Conservation (phyloP, 2,113 vertebrate species). For the Hypomesus transpacificus region DNA sequence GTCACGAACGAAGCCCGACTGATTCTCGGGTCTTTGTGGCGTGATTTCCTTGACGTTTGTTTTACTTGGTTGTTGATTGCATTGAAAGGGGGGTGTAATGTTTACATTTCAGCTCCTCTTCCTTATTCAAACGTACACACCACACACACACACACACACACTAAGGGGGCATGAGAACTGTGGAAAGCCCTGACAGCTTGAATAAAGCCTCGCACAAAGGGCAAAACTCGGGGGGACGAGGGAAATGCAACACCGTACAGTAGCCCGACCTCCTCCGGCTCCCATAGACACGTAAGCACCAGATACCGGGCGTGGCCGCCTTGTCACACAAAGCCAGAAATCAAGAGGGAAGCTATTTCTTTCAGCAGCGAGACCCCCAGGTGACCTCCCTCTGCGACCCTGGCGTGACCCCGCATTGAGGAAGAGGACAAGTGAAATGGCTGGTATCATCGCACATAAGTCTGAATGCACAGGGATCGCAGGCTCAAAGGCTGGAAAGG, state of each 20-base stretch:
- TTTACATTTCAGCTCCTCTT: constrained; percentile 53
- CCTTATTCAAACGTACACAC: constrained; percentile 15
- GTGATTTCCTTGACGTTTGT: too few species aligned
- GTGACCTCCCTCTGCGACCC: constrained; percentile 67
- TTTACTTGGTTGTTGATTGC: too few species aligned
- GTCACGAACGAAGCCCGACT: too few species aligned
- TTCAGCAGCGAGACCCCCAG: constrained; percentile 67
- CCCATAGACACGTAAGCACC: constrained; percentile 57
- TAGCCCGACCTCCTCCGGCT: constrained; percentile 62
- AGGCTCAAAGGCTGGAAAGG: constrained; percentile 58
- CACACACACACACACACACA: constrained; percentile 32
- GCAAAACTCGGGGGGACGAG: constrained; percentile 50
- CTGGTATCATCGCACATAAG: constrained; percentile 58
- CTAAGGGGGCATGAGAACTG: constrained; percentile 65
- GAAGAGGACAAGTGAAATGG: constrained; percentile 53
- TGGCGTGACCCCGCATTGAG: constrained; percentile 53
- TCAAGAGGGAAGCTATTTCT: constrained; percentile 67
- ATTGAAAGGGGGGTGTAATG: constrained; percentile 16
- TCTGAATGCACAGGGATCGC: constrained; percentile 45
- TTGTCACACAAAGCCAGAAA: constrained; percentile 65
- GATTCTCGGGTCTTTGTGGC: background rate
- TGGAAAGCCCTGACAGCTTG: constrained; percentile 64
- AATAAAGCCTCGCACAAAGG: constrained; percentile 66
- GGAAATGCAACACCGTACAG: constrained; percentile 73
- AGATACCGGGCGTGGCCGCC: constrained; percentile 69